These are phyloP conservation scores for Heliothis peltigera DNA, from an alignment of 2,888 invertebrate genomes.

Conservation along the genomic window DNA sequence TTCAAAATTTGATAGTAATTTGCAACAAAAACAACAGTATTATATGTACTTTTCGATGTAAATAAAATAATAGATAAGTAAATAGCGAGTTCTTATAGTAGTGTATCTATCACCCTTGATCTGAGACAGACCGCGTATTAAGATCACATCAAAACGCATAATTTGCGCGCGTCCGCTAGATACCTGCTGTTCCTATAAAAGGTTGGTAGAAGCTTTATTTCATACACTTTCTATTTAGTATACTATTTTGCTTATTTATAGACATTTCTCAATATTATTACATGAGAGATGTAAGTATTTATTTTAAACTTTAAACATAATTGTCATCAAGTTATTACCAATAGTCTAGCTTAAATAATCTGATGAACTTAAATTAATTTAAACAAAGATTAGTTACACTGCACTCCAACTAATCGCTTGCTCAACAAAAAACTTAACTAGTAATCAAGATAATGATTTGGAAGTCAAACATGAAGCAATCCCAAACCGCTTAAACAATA, in stretches of 20 bases:
- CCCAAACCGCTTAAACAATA: conserved; percentile 2
- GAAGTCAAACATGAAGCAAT: neutral
- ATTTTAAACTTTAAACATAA: too few species aligned
- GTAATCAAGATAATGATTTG: neutral
- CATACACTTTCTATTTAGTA: conserved; percentile 18
- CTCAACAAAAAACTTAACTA: neutral
- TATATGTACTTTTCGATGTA: neutral
- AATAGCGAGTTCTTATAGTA: conserved; percentile 45
- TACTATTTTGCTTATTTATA: neutral
- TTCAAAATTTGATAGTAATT: neutral
- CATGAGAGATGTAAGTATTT: too few species aligned
- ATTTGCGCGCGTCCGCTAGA: conserved; percentile 47
- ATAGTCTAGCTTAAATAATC: too few species aligned
- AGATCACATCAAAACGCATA: conserved; percentile 59
- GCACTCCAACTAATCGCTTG: neutral
- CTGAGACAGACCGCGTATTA: conserved; percentile 59
- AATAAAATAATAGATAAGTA: neutral
- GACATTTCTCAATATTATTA: too few species aligned
- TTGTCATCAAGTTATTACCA: too few species aligned
- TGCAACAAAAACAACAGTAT: too few species aligned
- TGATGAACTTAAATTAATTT: too few species aligned
- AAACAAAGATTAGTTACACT: too few species aligned
- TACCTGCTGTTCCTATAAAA: conserved; percentile 34
- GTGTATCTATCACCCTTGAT: conserved; percentile 57
- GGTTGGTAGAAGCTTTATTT: conserved; percentile 25